These are phyloP conservation scores for Mormyrus lacerda DNA, from an alignment of 2,113 vertebrate species.

Conservation along the genomic window DNA sequence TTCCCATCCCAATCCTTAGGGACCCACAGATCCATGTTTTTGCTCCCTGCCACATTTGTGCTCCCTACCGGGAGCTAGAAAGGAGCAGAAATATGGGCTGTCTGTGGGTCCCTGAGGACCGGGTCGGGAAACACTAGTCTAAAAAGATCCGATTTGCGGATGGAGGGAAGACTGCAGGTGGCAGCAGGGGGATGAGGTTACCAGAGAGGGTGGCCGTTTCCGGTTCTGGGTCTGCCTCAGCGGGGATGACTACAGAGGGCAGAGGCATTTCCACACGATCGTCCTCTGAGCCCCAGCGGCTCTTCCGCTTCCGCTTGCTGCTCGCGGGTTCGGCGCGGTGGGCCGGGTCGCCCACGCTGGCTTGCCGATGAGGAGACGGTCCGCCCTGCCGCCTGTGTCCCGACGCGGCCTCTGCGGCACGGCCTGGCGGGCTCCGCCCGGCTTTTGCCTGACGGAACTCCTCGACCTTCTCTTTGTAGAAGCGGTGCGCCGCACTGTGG, in stretches of 20 bases:
- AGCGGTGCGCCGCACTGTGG: constrained; percentile 72
- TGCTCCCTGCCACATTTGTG: neutral
- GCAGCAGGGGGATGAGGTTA: constrained; percentile 25
- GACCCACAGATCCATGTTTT: neutral
- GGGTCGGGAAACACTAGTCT: neutral
- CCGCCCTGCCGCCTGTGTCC: constrained; percentile 41
- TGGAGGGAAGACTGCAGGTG: neutral
- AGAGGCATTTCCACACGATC: constrained; percentile 78
- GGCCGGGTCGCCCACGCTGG: neutral
- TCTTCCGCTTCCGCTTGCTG: constrained; percentile 84
- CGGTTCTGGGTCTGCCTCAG: constrained; percentile 39
- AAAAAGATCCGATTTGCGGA: neutral
- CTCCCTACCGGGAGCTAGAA: neutral
- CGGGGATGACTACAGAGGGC: constrained; percentile 49
- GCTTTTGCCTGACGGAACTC: constrained; percentile 65
- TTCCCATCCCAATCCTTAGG: neutral
- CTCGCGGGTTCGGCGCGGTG: constrained; percentile 26
- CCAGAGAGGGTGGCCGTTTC: constrained; percentile 51
- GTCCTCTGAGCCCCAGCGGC: constrained; percentile 88
- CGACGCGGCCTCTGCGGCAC: neutral
- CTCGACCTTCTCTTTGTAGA: constrained; percentile 78
- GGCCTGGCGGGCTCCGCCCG: constrained; percentile 23
- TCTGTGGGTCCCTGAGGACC: neutral
- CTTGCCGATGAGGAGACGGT: constrained; percentile 38
- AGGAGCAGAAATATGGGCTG: neutral